These are phyloP conservation scores for Halichondria panicea DNA, from an alignment of 37 sponge, comb jelly and placozoan genomes.

Conservation along the genomic window DNA sequence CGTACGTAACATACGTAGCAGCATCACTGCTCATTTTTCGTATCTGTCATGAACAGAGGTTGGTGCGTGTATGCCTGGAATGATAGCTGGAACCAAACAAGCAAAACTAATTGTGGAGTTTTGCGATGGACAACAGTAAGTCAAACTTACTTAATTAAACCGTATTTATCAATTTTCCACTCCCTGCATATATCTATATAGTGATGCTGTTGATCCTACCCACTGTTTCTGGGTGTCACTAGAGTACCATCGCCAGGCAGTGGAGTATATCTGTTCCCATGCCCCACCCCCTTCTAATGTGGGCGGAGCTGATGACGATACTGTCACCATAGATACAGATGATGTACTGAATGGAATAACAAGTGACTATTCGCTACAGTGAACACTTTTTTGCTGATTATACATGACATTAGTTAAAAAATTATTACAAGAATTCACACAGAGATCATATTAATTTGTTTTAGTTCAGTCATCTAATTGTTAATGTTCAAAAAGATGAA, in stretches of 20 bases:
- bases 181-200: too few species aligned
- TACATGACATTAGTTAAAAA: not conserved
- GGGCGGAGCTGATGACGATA: too few species aligned
- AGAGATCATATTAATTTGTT: not conserved
- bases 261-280: slow-evolving; percentile 33
- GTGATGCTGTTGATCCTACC: slow-evolving; percentile 14
- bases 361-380: too few species aligned
- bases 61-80: slow-evolving; percentile 47
- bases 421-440: not conserved
- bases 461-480: not conserved
- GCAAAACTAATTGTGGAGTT: slow-evolving; percentile 31
- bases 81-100: not conserved
- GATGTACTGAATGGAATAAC: too few species aligned
- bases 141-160: not conserved
- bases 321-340: too few species aligned
- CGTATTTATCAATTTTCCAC: not conserved
- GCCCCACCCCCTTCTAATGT: not conserved
- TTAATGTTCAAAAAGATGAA: slow-evolving; percentile 37
- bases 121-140: slow-evolving; percentile 60
- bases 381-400: not conserved
- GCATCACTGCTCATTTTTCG: not conserved
- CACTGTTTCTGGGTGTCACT: slow-evolving; percentile 49
- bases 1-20: not conserved
- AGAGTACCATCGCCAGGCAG: slow-evolving; percentile 36
- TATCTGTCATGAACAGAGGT: not conserved